Evolutionary conservation across 1,140 invertebrate genomes (phyloP).

Genomic region (Chymomyza costata): DNA sequence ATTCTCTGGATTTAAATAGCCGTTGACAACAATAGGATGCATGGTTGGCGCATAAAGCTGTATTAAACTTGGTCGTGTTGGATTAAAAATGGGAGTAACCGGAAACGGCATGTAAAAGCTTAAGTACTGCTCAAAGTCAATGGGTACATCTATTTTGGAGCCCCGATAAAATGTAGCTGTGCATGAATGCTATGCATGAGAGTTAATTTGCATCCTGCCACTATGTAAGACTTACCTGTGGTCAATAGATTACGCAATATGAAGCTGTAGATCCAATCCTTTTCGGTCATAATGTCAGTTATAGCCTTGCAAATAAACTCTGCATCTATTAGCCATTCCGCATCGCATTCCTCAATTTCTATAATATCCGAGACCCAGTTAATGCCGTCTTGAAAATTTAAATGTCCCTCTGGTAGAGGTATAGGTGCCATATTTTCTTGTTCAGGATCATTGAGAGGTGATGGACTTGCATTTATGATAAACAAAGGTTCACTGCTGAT

Average conservation of each 20-base stretch:
- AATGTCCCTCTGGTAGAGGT: constrained; percentile 28
- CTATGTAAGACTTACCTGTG: constrained; percentile 17
- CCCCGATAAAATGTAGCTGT: constrained; percentile 41
- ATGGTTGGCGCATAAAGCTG: constrained; percentile 26
- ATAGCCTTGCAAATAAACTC: constrained; percentile 31
- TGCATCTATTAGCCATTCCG: constrained; percentile 34
- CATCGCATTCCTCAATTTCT: constrained; percentile 35
- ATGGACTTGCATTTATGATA: no score
- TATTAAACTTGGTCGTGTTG: constrained; percentile 39
- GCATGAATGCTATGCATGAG: no score
- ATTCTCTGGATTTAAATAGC: constrained; percentile 38
- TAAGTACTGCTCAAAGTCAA: constrained; percentile 46
- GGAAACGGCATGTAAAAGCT: constrained; percentile 41
- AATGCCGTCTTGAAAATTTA: constrained; percentile 38
- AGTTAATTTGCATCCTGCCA: no score
- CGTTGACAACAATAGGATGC: constrained; percentile 39
- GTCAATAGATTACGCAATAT: constrained; percentile 28
- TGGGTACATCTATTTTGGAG: constrained; percentile 41
- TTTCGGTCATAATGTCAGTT: constrained; percentile 36
- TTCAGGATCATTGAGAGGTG: no score
- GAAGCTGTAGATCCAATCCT: constrained; percentile 40
- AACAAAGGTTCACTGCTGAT: no score
- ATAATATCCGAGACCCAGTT: constrained; percentile 34
- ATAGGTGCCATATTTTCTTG: no score
- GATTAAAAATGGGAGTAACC: constrained; percentile 42